Evolutionary conservation across 2,113 vertebrate species (phyloP).

Genomic region (Gambusia affinis): DNA sequence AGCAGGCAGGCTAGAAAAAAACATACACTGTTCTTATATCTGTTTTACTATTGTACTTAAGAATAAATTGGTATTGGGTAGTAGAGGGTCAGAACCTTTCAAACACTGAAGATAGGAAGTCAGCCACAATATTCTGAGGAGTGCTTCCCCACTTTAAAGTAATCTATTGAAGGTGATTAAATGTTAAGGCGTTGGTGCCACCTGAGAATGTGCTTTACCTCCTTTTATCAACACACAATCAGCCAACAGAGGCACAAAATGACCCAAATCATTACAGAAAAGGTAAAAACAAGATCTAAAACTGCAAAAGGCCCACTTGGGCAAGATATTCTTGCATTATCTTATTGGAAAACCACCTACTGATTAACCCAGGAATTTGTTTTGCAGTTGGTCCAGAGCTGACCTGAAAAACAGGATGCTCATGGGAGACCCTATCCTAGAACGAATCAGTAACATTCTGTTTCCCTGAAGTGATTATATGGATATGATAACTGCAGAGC

Average conservation of each 20-base stretch:
- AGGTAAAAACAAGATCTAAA: no score
- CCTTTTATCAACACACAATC: background rate
- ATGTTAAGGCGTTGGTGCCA: background rate
- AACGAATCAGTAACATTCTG: constrained; percentile 35
- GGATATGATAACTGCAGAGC: constrained; percentile 42
- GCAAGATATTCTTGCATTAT: no score
- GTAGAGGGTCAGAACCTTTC: background rate
- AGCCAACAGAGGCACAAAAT: no score
- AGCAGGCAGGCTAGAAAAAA: background rate
- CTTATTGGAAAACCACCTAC: no score
- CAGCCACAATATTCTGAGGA: background rate
- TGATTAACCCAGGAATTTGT: no score
- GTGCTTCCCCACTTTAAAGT: background rate
- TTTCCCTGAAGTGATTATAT: constrained; percentile 41
- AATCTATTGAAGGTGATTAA: no score
- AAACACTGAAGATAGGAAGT: background rate
- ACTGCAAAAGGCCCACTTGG: no score
- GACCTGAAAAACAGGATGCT: constrained; percentile 36
- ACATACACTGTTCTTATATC: background rate
- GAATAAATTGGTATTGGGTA: background rate
- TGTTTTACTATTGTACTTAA: background rate
- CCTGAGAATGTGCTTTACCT: background rate
- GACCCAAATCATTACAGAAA: no score
- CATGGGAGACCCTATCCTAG: constrained; percentile 24
- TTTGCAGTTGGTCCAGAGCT: background rate